Evolutionary conservation across 2,888 invertebrate genomes (phyloP).

Genomic region (Drosophila stalkeri): DNA sequence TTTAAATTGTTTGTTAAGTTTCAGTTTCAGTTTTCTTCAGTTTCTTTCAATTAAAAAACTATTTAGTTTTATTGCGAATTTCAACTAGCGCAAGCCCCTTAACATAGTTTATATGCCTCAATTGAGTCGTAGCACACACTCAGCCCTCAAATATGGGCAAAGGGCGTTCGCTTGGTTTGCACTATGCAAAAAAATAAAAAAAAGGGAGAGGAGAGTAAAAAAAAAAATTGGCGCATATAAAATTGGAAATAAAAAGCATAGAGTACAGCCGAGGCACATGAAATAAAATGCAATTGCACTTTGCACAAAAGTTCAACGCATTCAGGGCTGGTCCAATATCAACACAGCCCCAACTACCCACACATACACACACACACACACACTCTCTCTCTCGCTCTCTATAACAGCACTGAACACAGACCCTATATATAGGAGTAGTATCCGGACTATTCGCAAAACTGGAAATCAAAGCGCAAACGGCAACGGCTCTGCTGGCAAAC

Average conservation of each 20-base stretch:
- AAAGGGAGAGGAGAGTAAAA: conserved; percentile 2
- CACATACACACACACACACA: neutral
- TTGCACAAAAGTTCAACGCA: conserved; percentile 83
- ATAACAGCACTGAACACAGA: neutral
- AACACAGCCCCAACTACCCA: neutral
- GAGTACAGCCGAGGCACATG: conserved; percentile 42
- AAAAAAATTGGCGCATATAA: conserved; percentile 54
- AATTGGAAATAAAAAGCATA: conserved; percentile 56
- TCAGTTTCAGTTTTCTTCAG: no score
- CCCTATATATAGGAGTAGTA: conserved; percentile 22
- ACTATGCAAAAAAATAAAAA: conserved; percentile 33
- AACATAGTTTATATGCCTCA: conserved; percentile 15
- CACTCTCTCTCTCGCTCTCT: neutral
- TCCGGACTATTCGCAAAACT: conserved; percentile 48
- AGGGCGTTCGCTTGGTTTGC: conserved; percentile 21
- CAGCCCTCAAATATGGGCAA: conserved; percentile 47
- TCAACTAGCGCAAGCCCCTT: neutral
- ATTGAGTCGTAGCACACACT: conserved; percentile 8
- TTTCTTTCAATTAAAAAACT: neutral
- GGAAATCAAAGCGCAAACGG: conserved; percentile 76
- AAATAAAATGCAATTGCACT: conserved; percentile 81
- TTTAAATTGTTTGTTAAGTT: no score
- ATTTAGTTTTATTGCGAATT: neutral
- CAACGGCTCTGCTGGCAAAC: conserved; percentile 53
- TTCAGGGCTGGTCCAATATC: conserved; percentile 57